Percentiles rank a stretch among this genome's conserved stretches.
Evolutionary conservation across 2,113 vertebrate species (phyloP).

Genomic region (Oreochromis tanganicae): DNA sequence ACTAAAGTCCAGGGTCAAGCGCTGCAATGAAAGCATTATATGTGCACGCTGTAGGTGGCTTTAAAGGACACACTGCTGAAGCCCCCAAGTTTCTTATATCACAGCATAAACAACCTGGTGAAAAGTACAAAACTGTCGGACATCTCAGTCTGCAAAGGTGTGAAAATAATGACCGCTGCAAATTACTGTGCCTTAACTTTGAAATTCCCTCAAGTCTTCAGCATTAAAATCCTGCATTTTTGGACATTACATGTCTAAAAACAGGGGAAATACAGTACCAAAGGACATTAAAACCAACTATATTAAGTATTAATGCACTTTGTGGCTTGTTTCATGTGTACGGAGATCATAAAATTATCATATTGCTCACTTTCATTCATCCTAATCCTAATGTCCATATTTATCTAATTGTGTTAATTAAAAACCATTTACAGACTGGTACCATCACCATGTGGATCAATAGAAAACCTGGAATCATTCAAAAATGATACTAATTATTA

Average conservation of each 20-base stretch:
- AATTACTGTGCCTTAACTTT: not conserved
- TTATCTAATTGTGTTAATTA: not conserved
- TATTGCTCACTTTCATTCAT: not conserved
- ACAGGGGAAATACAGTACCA: not conserved
- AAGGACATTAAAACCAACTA: not conserved
- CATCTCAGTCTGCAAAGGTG: not conserved
- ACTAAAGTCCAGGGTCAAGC: not conserved
- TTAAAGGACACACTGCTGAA: not conserved
- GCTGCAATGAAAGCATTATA: not conserved
- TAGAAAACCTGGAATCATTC: constrained; percentile 50
- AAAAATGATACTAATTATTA: not conserved
- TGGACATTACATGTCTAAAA: not conserved
- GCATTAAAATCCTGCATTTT: not conserved
- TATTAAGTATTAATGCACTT: not conserved
- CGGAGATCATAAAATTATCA: not conserved
- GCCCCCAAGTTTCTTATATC: not conserved
- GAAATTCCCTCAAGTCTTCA: not conserved
- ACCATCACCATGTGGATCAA: constrained; percentile 7
- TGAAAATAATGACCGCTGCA: not conserved
- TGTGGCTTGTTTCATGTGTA: not conserved
- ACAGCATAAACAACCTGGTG: not conserved
- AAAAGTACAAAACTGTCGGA: not conserved
- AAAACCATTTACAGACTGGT: not conserved
- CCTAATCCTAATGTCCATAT: not conserved
- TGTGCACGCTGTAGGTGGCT: not conserved